Evolutionary conservation across 2,888 invertebrate species (phyloP), one percentile per base, ranked within the genome.

Genomic region (Rugalucina vietnamica): DNA sequence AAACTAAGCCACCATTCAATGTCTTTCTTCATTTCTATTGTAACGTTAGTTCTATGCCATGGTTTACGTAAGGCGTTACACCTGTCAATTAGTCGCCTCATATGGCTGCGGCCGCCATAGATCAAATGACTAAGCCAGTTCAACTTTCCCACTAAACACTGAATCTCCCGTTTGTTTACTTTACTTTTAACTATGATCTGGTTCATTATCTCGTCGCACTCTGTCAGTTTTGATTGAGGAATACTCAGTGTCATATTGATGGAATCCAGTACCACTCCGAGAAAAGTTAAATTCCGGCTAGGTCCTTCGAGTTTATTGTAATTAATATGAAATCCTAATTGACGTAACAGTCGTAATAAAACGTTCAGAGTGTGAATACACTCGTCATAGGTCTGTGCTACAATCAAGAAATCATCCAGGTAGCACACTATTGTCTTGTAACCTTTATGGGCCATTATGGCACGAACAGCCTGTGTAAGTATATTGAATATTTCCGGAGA

Each of bases 241-340:
- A 78, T 70, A 49, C 71, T 50, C 36, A 70, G 34, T 39, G 75
- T 81, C 72, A 75, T 76, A 27, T 5, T 14, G 14, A 29, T 21
- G 2, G 69, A 71, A 21, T 50, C 27, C 14, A 81, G 27, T 2
- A n/a, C 37, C n/a, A 76, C 12, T 21, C 76, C 57, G 5, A 81
- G 75, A 37, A 76, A 81, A 1, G 29, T 24, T n/a, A 81, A 12
- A 29, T 29, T 36, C 43, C 71, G 71, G 10, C 29, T 34, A n/a
- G 76, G 81, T 1, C 69, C 71, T 27, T 75, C 71, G 4, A 81
- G 24, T 72, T 76, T 81, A 24, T 81, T 76, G 57, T 76, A 76
- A 32, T 81, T 81, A n/a, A 76, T 57, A 5, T 54, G 57, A 39
- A 76, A 76, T 39, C 71, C 76, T 36, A 81, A 27, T 43, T 71